phyloP scores from a whole-genome alignment of 2,113 vertebrate species.

The Mustelus asterias region DNA sequence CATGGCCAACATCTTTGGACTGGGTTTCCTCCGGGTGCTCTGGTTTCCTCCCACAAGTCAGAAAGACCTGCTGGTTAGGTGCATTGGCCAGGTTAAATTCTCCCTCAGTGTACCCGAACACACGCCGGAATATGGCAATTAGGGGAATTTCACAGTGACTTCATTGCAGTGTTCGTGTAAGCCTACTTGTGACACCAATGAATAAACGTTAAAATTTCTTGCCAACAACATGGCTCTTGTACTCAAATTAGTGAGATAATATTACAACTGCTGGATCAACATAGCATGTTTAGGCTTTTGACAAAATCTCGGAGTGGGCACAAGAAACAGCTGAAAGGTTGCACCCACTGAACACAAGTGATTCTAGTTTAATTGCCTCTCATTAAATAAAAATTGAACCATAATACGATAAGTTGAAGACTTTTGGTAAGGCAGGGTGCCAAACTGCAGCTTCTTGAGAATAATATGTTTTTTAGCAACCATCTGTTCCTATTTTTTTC shows the following conservation, averaged over 20 bases:
- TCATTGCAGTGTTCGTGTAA: no score
- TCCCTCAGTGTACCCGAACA: no score
- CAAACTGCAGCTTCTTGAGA: neutral
- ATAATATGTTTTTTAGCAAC: neutral
- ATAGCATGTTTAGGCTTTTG: neutral
- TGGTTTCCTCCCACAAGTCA: no score
- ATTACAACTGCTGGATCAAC: neutral
- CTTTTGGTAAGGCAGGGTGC: neutral
- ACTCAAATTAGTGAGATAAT: neutral
- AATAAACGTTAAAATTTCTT: neutral
- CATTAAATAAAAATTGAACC: neutral
- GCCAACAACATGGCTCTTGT: neutral
- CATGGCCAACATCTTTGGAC: no score
- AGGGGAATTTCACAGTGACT: no score
- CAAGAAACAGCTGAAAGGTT: neutral
- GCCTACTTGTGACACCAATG: no score
- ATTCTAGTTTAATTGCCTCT: neutral
- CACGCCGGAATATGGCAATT: no score
- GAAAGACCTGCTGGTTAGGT: no score
- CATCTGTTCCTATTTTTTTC: conserved; percentile 16
- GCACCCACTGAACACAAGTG: neutral
- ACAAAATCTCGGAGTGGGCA: neutral
- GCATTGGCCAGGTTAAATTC: no score
- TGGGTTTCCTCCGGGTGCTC: no score
- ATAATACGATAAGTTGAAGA: neutral